Evolutionary conservation across 2,888 invertebrate genomes (phyloP).

Genomic region (Melinopterus prodromus): DNA sequence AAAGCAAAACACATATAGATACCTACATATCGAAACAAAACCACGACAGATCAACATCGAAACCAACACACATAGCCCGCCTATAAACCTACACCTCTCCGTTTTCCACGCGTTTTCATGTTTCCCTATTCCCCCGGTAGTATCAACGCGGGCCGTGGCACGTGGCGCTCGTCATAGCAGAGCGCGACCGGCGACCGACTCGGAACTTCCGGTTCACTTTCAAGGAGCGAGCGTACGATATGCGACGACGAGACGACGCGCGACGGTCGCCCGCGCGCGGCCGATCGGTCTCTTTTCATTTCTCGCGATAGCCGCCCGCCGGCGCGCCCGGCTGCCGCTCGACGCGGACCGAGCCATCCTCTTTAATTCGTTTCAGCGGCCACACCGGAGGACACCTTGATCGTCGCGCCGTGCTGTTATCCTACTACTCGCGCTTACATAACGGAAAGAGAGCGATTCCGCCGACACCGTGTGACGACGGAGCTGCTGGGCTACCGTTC

Average conservation of each 20-base stretch:
- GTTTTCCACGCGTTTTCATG: not conserved
- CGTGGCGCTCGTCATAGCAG: conserved; percentile 43
- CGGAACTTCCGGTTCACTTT: conserved; percentile 46
- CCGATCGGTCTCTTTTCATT: conserved; percentile 38
- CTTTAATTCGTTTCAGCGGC: conserved; percentile 35
- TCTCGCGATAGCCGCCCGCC: conserved; percentile 1
- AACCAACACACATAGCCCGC: not conserved
- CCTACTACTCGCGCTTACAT: not conserved
- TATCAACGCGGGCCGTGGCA: conserved; percentile 29
- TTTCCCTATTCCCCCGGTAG: not conserved
- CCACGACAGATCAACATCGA: not conserved
- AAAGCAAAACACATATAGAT: too few species aligned
- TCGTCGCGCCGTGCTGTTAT: not conserved
- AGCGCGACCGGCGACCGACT: conserved; percentile 35
- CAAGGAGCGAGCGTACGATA: conserved; percentile 33
- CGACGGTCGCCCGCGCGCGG: conserved; percentile 32
- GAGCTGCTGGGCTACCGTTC: not conserved
- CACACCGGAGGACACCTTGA: not conserved
- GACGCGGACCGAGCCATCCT: conserved; percentile 31
- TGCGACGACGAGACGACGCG: not conserved
- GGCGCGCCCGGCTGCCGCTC: too few species aligned
- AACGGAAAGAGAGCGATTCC: not conserved
- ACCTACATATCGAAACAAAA: too few species aligned
- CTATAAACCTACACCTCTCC: not conserved
- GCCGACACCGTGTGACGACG: not conserved